Conservation (phyloP, 2,797 vertebrate species). For the Denticeps clupeoides region DNA sequence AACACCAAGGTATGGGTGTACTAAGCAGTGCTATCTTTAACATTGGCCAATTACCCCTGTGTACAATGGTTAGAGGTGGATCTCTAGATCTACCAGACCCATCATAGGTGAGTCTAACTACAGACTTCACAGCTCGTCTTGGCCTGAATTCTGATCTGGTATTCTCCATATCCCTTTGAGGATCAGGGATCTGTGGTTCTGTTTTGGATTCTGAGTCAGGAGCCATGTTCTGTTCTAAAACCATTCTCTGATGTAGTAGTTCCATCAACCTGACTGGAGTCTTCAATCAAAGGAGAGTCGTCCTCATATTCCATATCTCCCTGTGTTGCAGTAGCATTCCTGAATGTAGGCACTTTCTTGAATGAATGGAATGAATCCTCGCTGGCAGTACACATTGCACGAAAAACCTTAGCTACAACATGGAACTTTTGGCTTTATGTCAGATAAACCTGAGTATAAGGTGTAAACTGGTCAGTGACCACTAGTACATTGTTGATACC, state of each 20-base stretch:
- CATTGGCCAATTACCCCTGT: no score
- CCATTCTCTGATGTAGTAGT: no score
- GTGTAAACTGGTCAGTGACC: constrained; percentile 12
- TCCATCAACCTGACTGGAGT: no score
- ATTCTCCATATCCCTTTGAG: background rate
- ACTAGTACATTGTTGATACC: constrained; percentile 14
- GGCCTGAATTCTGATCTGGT: background rate
- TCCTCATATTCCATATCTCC: constrained; percentile 1
- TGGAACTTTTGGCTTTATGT: constrained; percentile 4
- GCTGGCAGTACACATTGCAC: constrained; percentile 12
- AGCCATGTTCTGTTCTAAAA: background rate
- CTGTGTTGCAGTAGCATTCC: constrained; percentile 17
- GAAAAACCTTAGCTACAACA: constrained; percentile 6
- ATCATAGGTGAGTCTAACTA: background rate
- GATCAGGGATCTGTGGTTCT: background rate
- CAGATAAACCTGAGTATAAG: constrained; percentile 12
- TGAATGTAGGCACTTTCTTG: constrained; percentile 12
- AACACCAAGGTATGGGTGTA: no score
- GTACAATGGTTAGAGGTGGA: background rate
- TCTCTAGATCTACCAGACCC: background rate
- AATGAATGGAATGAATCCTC: constrained; percentile 14
- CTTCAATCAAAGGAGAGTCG: no score
- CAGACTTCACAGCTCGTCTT: background rate
- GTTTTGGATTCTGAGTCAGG: background rate
- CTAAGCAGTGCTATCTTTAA: no score